Conservation (phyloP, 2,888 invertebrate species). For the Agrotis clavis region DNA sequence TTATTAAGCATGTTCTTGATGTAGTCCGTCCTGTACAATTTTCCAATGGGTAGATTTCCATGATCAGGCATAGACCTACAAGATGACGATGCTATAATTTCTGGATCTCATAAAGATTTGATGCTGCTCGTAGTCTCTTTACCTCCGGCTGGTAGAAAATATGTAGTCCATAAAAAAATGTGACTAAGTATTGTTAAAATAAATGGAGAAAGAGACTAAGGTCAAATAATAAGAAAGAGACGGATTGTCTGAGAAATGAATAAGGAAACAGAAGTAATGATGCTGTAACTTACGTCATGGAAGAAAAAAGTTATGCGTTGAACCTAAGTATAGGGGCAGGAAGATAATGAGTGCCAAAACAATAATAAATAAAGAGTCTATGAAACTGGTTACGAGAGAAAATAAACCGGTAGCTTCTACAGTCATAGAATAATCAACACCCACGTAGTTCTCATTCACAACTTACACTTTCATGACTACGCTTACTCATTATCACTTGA, state of each 20-base stretch:
- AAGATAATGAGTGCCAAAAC: no score
- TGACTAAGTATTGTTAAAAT: no score
- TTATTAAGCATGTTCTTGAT: slow-evolving; percentile 16
- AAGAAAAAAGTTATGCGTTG: no score
- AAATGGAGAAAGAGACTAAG: no score
- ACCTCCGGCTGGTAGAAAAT: no score
- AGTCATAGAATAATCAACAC: background rate
- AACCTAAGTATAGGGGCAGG: no score
- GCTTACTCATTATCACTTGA: slow-evolving; percentile 58
- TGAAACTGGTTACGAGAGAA: background rate
- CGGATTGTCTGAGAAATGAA: no score
- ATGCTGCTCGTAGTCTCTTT: no score
- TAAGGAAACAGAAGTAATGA: no score
- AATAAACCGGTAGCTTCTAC: background rate
- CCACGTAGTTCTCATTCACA: slow-evolving; percentile 17
- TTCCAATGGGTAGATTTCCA: background rate
- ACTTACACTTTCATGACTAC: slow-evolving; percentile 49
- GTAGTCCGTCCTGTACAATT: background rate
- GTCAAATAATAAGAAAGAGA: no score
- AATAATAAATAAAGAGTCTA: background rate
- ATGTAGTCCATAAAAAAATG: no score
- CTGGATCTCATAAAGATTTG: background rate
- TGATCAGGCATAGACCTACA: background rate
- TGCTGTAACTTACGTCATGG: no score
- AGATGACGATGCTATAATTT: background rate